Evolutionary conservation across 2,113 vertebrate genomes (phyloP), one percentile per base, ranked within the genome.

Genomic region (Neopipo cinnamomea): DNA sequence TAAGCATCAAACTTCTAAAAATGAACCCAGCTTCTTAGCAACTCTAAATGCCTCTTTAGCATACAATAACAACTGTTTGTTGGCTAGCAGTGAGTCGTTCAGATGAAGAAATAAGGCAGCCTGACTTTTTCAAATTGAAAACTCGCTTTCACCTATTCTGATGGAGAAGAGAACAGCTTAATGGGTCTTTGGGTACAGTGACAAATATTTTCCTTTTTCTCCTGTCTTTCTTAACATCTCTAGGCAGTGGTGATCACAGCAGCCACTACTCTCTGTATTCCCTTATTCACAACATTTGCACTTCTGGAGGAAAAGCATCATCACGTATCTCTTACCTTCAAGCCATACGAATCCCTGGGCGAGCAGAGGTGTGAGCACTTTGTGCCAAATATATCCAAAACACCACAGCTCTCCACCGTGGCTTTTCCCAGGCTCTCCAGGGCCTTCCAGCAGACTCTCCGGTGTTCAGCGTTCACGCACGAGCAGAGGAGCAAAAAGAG

Each of bases 281-380:
- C 37, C 28, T 61, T 35, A 42, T 24, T 74, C 76, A 25, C 62
- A 82, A 41, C 70, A 30, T 61, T 49, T 12, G 17, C 16, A 10
- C 62, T 39, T 70, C 58, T 28, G 22, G n/a, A 49, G 50, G 71
- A 28, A 76, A 94, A 78, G 23, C 68, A 88, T 9, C 46, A 7
- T 19, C 49, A 27, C 2, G 0, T 15, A 19, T 35, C 42, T 66
- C 98, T 98, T 98, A 98, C 98, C 98, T 98, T 98, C 98, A 98
- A 97, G 98, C 98, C 98, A 98, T 98, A 97, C 2, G 97, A 96
- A 28, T 96, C 78, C 62, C 88, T 14, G n/a, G n/a, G n/a, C 30
- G 46, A 89, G 97, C 94, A 86, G 93, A 83, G 95, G 67, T 8
- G 59, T 1, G 53, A 35, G 74, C 2, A 21, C 81, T 73, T 39